phyloP scores from a whole-genome alignment of 2,888 invertebrate species.

The Acrobasis consociella region DNA sequence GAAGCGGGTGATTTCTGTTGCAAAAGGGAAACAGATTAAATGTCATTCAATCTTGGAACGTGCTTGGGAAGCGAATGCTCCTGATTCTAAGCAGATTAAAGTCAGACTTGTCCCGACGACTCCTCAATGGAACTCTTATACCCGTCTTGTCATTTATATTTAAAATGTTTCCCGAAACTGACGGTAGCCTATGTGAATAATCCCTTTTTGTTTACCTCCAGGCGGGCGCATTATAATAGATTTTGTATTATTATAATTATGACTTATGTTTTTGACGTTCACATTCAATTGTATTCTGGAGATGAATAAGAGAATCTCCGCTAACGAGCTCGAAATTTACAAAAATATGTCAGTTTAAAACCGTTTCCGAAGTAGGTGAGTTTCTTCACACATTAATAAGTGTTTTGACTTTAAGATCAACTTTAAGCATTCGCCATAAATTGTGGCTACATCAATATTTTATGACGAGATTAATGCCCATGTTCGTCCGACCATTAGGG shows the following conservation, averaged over 20 bases:
- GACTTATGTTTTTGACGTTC: slow-evolving; percentile 72
- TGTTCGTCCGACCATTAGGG: slow-evolving; percentile 77
- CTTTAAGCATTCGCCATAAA: slow-evolving; percentile 70
- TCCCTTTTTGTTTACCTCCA: slow-evolving; percentile 48
- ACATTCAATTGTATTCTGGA: slow-evolving; percentile 79
- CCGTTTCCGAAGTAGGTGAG: slow-evolving; percentile 65
- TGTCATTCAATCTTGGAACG: slow-evolving; percentile 71
- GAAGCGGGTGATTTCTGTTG: slow-evolving; percentile 55
- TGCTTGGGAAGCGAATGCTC: slow-evolving; percentile 71
- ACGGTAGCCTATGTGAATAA: slow-evolving; percentile 48
- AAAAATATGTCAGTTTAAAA: slow-evolving; percentile 69
- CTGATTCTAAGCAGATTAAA: slow-evolving; percentile 72
- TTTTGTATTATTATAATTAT: slow-evolving; percentile 67
- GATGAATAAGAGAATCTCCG: slow-evolving; percentile 66
- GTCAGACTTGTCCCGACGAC: slow-evolving; percentile 52
- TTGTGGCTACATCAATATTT: slow-evolving; percentile 79
- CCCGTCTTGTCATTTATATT: slow-evolving; percentile 54
- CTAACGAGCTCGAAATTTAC: slow-evolving; percentile 73
- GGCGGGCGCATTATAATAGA: slow-evolving; percentile 48
- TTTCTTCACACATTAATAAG: slow-evolving; percentile 81
- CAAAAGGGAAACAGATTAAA: slow-evolving; percentile 72
- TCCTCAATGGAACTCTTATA: slow-evolving; percentile 56
- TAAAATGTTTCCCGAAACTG: slow-evolving; percentile 48
- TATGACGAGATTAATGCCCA: slow-evolving; percentile 81
- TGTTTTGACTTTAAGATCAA: slow-evolving; percentile 74